Percentiles rank a stretch among this genome's conserved stretches.
phyloP scores from a whole-genome alignment of 2,888 invertebrate genomes.

The Pomacea canaliculata region DNA sequence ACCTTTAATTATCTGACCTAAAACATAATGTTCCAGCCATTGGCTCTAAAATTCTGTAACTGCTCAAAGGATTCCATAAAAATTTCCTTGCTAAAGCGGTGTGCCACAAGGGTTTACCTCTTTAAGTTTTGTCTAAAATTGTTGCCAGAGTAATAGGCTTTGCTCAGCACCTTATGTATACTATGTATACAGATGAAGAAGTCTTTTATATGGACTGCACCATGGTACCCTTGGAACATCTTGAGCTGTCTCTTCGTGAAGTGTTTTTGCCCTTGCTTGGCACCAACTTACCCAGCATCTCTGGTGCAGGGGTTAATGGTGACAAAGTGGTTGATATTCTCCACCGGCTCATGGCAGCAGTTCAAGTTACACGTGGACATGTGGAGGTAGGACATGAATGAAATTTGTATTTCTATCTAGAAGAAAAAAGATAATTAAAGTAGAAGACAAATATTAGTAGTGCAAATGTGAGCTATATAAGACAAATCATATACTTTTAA shows the following conservation, averaged over 20 bases:
- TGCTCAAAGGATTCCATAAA: too few species aligned
- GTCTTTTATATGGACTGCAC: conserved; percentile 67
- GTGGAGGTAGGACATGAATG: conserved; percentile 49
- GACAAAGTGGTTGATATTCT: conserved; percentile 69
- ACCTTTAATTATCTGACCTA: too few species aligned
- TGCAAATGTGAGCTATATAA: too few species aligned
- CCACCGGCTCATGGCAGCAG: conserved; percentile 67
- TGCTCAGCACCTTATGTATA: conserved; percentile 5
- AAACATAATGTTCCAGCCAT: too few species aligned
- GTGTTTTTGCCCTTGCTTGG: conserved; percentile 68
- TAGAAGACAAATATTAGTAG: too few species aligned
- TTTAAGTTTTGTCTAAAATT: too few species aligned
- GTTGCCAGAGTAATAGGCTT: too few species aligned
- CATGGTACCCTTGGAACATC: conserved; percentile 61
- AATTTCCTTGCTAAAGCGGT: too few species aligned
- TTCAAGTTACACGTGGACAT: conserved; percentile 67
- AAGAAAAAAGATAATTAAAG: too few species aligned
- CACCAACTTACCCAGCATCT: conserved; percentile 57
- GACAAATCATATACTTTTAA: too few species aligned
- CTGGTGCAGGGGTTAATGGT: conserved; percentile 52
- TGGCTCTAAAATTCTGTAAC: too few species aligned
- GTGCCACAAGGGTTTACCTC: too few species aligned
- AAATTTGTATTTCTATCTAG: neutral
- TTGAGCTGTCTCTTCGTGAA: conserved; percentile 65
- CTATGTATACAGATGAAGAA: conserved; percentile 61